A percentile compares a stretch with the other conserved stretches of the same genome.
Conservation (phyloP, 2,113 vertebrate species). For the Alces alces region DNA sequence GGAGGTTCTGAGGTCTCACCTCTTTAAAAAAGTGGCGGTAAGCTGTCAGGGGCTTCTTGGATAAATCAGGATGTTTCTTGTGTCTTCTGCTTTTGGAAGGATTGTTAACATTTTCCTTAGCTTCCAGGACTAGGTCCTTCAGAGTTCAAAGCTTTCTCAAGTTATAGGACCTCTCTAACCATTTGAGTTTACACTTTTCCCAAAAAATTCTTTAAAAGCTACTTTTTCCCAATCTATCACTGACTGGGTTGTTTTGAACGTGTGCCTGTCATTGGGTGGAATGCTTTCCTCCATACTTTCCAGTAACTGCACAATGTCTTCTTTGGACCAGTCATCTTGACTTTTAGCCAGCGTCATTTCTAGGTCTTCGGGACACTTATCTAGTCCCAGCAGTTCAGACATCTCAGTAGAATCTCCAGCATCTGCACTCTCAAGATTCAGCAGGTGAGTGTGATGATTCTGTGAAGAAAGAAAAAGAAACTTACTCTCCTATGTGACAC, state of each 20-base stretch:
- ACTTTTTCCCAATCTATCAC: neutral
- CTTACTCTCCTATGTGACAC: neutral
- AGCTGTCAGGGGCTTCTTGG: neutral
- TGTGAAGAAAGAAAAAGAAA: neutral
- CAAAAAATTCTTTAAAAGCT: neutral
- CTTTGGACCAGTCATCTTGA: neutral
- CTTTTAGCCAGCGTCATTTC: neutral
- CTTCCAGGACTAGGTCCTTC: neutral
- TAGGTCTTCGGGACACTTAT: neutral
- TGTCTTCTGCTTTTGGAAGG: neutral
- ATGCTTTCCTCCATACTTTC: neutral
- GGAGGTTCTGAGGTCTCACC: neutral
- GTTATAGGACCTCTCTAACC: neutral
- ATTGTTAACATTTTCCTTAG: neutral
- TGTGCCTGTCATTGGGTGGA: constrained; percentile 49
- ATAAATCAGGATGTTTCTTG: neutral
- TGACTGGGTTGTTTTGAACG: neutral
- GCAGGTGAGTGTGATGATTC: neutral
- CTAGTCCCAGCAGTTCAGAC: neutral
- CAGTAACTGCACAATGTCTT: neutral
- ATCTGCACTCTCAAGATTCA: constrained; percentile 69
- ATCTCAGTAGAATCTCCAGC: neutral
- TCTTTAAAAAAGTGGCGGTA: neutral
- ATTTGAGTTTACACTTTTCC: neutral
- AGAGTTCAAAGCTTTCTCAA: neutral